phyloP scores from a whole-genome alignment of 2,888 invertebrate species.

The Macrophya alboannulata region DNA sequence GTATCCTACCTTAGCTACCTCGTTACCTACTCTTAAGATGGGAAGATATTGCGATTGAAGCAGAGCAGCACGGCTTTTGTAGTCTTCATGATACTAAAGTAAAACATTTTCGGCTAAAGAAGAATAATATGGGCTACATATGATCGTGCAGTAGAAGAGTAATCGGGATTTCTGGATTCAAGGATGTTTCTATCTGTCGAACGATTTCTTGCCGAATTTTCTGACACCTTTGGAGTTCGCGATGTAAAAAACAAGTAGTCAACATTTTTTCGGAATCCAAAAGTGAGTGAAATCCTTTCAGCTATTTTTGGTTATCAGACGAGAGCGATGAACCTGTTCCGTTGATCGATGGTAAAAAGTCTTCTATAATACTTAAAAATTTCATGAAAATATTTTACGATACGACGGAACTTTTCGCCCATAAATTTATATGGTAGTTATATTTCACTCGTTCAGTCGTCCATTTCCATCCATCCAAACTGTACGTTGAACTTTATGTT shows the following conservation, averaged over 20 bases:
- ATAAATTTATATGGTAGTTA: slow-evolving; percentile 31
- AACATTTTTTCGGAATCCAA: background rate
- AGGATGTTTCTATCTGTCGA: background rate
- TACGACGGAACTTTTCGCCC: background rate
- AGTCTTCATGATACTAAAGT: too few species aligned
- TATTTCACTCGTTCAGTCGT: background rate
- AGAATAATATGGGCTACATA: too few species aligned
- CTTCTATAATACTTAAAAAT: slow-evolving; percentile 1
- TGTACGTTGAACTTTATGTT: background rate
- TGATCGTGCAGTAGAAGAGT: background rate
- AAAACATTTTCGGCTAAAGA: too few species aligned
- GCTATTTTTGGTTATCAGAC: background rate
- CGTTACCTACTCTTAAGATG: background rate
- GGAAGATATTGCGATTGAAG: too few species aligned
- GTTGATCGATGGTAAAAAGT: background rate
- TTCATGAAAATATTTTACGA: slow-evolving; percentile 26
- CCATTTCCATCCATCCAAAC: background rate
- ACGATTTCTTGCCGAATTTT: background rate
- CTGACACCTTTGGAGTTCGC: background rate
- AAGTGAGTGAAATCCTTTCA: background rate
- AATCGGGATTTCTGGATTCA: background rate
- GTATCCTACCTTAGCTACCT: background rate
- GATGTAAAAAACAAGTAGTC: background rate
- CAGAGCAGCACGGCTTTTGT: too few species aligned
- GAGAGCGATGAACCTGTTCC: slow-evolving; percentile 15